These are phyloP conservation scores for Cheilosia pagana DNA, from an alignment of 2,888 invertebrate species.

Conservation along the genomic window DNA sequence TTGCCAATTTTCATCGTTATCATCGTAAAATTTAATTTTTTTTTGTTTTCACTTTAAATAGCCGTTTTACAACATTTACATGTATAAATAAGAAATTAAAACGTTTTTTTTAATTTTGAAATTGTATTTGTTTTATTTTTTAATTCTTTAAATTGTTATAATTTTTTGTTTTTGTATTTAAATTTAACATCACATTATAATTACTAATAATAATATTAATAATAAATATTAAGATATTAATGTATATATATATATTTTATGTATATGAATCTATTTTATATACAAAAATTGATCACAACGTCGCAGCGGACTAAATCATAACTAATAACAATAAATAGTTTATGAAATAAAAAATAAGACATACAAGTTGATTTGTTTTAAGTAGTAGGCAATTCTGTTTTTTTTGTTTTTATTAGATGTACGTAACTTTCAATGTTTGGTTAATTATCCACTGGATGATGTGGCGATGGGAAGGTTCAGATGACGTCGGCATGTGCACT, in stretches of 20 bases:
- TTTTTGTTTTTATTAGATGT: not conserved
- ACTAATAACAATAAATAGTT: slow-evolving; percentile 71
- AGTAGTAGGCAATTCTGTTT: slow-evolving; percentile 43
- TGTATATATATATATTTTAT: slow-evolving; percentile 73
- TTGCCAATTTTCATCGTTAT: slow-evolving; percentile 59
- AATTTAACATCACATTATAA: slow-evolving; percentile 81
- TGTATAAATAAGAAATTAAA: slow-evolving; percentile 64
- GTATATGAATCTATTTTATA: slow-evolving; percentile 75
- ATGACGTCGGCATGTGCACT: slow-evolving; percentile 29
- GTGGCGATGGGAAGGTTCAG: slow-evolving; percentile 14
- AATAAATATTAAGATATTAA: slow-evolving; percentile 78
- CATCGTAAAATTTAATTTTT: slow-evolving; percentile 14
- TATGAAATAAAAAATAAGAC: slow-evolving; percentile 65
- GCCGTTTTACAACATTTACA: slow-evolving; percentile 70
- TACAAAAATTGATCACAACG: slow-evolving; percentile 76
- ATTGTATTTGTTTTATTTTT: slow-evolving; percentile 38
- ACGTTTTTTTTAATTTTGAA: slow-evolving; percentile 52
- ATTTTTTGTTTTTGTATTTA: slow-evolving; percentile 68
- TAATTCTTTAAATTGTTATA: slow-evolving; percentile 48
- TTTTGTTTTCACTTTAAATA: slow-evolving; percentile 38
- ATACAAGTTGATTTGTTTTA: slow-evolving; percentile 13
- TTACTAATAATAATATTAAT: slow-evolving; percentile 76
- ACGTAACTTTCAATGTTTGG: slow-evolving; percentile 17
- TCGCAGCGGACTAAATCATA: slow-evolving; percentile 73
- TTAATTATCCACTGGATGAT: slow-evolving; percentile 30